Evolutionary conservation across 2,113 vertebrate species (phyloP).

Genomic region (Mugil cephalus): DNA sequence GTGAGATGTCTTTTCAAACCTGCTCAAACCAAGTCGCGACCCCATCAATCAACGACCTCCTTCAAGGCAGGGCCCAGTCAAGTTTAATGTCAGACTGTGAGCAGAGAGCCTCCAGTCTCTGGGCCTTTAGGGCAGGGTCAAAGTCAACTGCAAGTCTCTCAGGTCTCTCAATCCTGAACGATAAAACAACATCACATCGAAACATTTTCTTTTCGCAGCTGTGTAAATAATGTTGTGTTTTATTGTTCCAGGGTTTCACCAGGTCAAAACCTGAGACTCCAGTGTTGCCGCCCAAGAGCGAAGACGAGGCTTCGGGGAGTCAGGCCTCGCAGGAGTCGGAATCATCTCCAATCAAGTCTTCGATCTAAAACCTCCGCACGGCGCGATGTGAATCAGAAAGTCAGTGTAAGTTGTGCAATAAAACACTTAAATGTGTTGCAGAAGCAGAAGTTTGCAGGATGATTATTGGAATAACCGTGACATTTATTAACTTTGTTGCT

Average conservation of each 20-base stretch:
- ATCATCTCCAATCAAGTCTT: not conserved
- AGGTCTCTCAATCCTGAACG: not conserved
- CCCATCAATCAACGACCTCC: no score
- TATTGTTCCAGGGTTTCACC: not conserved
- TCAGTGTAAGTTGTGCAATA: not conserved
- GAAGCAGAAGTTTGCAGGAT: slow-evolving; percentile 9
- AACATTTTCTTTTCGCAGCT: not conserved
- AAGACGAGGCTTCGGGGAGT: not conserved
- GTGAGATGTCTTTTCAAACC: no score
- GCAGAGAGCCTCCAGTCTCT: not conserved
- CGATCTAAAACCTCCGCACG: no score
- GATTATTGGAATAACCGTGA: slow-evolving; percentile 1
- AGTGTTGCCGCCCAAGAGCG: not conserved
- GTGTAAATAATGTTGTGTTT: not conserved
- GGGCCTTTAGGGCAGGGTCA: not conserved
- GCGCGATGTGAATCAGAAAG: no score
- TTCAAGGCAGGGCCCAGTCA: no score
- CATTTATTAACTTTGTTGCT: not conserved
- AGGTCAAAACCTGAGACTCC: not conserved
- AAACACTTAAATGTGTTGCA: not conserved
- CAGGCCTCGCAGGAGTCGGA: not conserved
- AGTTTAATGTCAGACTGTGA: no score
- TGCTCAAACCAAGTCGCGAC: no score
- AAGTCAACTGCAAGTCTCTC: not conserved
- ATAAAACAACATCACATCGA: not conserved